Base-by-base conservation (phyloP, 2,888 invertebrate species). In the Neoaliturus tenellus region DNA sequence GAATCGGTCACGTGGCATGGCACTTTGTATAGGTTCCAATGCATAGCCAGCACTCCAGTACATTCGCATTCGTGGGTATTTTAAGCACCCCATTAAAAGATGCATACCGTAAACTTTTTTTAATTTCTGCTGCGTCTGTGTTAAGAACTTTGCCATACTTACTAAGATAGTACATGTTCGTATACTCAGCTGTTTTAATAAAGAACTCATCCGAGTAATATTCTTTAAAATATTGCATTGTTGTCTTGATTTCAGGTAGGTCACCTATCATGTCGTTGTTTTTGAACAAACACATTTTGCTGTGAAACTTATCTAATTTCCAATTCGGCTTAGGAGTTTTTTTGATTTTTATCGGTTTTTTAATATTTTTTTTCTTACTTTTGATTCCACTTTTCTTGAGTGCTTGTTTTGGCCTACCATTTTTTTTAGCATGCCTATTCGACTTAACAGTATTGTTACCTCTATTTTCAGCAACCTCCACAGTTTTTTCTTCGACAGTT, bases 21-120 rank as follows among this genome's bases (percentile, higher is more conserved):
- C 41, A 35, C 55, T 25, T 28, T 35, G n/a, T 62, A 85, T 82
- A 41, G 35, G 33, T 25, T 62, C 73, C 2, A 81, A 39, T 33
- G 33, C 69, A 78, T 58, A 75, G 31, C 81, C 80, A 23, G 81
- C 31, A 33, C 48, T 35, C 81, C 81, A 84, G 58, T 85, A 85
- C 84, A 85, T 84, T 33, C 80, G 28, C 14, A 85, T 25, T 48
- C 81, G 41, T 58, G 84, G 82, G 51, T 71, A 85, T 67, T 81
- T 67, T 73, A 84, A 48, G 35, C 75, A 78, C 75, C 69, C 84
- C 55, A 81, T 81, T 23, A 75, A 41, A 2, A 84, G 41, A 14
- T 82, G 84, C 58, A 83, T 82, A 23, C 81, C 78, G 78, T 23
- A 83, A 58, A 85, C 17, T 41, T 28, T 55, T 67, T 84, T 83